Conservation (phyloP, 1,140 invertebrate species). For the Vanessa tameamea region DNA sequence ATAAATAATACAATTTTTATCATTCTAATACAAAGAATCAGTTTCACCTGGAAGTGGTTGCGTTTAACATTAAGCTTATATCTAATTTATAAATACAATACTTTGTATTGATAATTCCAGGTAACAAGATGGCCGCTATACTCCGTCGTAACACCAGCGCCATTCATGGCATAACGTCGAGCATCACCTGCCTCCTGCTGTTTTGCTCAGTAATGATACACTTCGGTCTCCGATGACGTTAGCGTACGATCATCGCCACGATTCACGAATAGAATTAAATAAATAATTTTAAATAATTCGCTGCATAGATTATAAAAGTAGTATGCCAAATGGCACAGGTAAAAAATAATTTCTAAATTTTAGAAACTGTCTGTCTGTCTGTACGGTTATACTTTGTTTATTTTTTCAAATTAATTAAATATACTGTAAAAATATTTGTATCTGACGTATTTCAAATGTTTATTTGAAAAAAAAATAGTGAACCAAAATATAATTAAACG, state of each 20-base stretch:
- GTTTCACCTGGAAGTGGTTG: too few relatives aligned
- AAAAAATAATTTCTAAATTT: constrained; percentile 11
- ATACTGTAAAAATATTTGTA: too few relatives aligned
- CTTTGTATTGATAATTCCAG: constrained; percentile 43
- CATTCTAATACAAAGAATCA: too few relatives aligned
- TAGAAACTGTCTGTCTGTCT: neutral
- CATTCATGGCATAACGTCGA: constrained; percentile 73
- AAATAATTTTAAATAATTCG: constrained; percentile 40
- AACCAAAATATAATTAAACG: too few relatives aligned
- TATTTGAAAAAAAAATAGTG: too few relatives aligned
- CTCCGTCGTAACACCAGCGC: constrained; percentile 70
- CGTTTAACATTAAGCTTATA: too few relatives aligned
- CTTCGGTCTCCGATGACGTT: constrained; percentile 73
- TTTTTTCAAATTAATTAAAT: neutral
- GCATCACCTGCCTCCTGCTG: constrained; percentile 65
- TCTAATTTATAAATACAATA: neutral
- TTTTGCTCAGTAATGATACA: constrained; percentile 59
- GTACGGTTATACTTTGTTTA: neutral
- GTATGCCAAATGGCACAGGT: constrained; percentile 23
- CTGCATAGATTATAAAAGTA: constrained; percentile 36
- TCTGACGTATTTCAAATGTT: too few relatives aligned
- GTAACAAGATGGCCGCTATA: constrained; percentile 77
- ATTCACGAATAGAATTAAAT: constrained; percentile 37
- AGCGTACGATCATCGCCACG: constrained; percentile 42
- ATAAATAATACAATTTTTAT: too few relatives aligned